These are phyloP conservation scores for Zygogramma bicolorata DNA, from an alignment of 2,888 invertebrate genomes.

Conservation along the genomic window DNA sequence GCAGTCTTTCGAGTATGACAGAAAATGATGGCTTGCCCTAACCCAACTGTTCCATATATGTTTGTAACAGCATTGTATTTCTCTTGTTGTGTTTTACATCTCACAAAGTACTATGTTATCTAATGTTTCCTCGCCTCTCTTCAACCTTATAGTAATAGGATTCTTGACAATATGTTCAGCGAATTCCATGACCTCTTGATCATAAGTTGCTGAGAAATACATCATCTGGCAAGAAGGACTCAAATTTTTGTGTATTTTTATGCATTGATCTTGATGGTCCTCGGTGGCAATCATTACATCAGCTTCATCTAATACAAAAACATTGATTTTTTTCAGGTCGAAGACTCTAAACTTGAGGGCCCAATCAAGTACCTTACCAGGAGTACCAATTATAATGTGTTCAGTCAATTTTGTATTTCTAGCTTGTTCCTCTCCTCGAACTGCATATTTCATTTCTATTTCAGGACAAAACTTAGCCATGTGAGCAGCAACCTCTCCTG, in stretches of 20 bases:
- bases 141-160: no score
- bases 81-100: slow-evolving; percentile 83
- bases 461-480: slow-evolving; percentile 95
- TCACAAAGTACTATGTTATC: slow-evolving; percentile 97
- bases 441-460: slow-evolving; percentile 91
- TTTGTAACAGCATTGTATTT: slow-evolving; percentile 95
- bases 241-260: no score
- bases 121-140: slow-evolving; percentile 94
- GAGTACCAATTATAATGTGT: no score
- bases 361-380: no score
- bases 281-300: slow-evolving; percentile 99
- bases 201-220: slow-evolving; percentile 99
- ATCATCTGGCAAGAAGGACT: slow-evolving; percentile 97
- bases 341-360: slow-evolving; percentile 84
- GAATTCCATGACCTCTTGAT: no score
- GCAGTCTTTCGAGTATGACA: slow-evolving; percentile 96
- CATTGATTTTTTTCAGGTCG: slow-evolving; percentile 83
- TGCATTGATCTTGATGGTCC: slow-evolving; percentile 98
- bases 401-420: no score
- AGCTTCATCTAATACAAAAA: slow-evolving; percentile 98
- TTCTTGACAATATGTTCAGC: no score
- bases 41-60: slow-evolving; percentile 95
- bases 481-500: slow-evolving; percentile 95
- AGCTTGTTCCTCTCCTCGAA: slow-evolving; percentile 94
- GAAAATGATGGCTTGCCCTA: slow-evolving; percentile 98